phyloP scores from a whole-genome alignment of 2,888 invertebrate species.

The Omphaloscelis lunosa region DNA sequence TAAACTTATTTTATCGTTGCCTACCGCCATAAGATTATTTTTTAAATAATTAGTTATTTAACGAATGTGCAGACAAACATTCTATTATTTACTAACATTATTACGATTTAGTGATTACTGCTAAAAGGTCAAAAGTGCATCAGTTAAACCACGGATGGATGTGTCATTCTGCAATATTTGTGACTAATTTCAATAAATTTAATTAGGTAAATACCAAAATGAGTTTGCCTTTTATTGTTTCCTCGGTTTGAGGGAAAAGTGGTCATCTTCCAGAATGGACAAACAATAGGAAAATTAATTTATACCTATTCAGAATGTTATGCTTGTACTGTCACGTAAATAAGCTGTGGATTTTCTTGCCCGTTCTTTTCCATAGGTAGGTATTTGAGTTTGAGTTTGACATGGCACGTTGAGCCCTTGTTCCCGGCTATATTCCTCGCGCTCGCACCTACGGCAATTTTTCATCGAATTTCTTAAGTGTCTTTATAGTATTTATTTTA shows the following conservation, averaged over 20 bases:
- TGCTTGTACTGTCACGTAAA: background rate
- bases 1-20: too few species aligned
- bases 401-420: background rate
- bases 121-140: constrained; percentile 36
- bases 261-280: background rate
- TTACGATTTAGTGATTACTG: constrained; percentile 21
- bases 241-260: background rate
- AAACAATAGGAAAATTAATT: background rate
- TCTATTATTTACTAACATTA: background rate
- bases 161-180: constrained; percentile 34
- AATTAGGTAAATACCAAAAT: background rate
- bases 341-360: background rate
- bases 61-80: background rate
- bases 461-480: too few species aligned
- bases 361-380: too few species aligned
- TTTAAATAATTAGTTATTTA: background rate
- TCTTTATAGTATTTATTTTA: too few species aligned
- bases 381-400: background rate
- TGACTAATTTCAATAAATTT: constrained; percentile 14
- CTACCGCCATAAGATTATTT: too few species aligned
- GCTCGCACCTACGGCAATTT: too few species aligned
- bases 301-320: too few species aligned
- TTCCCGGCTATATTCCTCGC: too few species aligned
- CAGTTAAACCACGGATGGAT: background rate
- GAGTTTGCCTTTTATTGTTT: background rate